These are phyloP conservation scores for Lucifuga dentata DNA, from an alignment of 2,113 vertebrate genomes.

Conservation along the genomic window DNA sequence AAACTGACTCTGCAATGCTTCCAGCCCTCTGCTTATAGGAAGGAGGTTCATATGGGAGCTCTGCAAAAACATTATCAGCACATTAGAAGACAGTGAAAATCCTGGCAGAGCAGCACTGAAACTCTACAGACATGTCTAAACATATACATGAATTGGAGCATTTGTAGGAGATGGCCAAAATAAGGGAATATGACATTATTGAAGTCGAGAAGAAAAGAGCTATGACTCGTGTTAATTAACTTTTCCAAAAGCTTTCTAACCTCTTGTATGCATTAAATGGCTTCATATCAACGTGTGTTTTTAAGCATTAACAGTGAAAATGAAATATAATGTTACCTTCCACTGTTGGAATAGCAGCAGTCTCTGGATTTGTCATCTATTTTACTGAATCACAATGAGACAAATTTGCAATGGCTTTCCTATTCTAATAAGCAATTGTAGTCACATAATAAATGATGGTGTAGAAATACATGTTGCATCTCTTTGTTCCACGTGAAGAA, in stretches of 20 bases:
- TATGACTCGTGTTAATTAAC: too few relatives aligned
- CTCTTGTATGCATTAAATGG: too few relatives aligned
- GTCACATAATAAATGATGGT: not conserved
- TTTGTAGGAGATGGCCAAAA: too few relatives aligned
- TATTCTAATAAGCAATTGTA: constrained; percentile 4
- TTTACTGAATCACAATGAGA: not conserved
- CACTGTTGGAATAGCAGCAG: too few relatives aligned
- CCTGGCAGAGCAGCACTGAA: constrained; percentile 5
- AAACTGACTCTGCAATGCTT: not conserved
- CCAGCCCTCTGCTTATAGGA: not conserved
- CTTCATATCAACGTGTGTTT: too few relatives aligned
- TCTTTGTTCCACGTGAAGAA: constrained; percentile 1
- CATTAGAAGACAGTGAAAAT: constrained; percentile 18
- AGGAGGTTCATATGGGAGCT: constrained; percentile 18
- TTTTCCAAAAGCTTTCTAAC: too few relatives aligned
- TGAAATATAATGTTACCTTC: too few relatives aligned
- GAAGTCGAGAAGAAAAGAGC: too few relatives aligned
- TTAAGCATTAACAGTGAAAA: too few relatives aligned
- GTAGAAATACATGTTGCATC: not conserved
- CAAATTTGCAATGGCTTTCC: constrained; percentile 6
- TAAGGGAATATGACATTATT: too few relatives aligned
- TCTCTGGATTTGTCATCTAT: not conserved
- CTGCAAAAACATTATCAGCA: constrained; percentile 22
- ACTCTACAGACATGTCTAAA: too few relatives aligned
- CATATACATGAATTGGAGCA: too few relatives aligned